Evolutionary conservation across 2,888 invertebrate genomes (phyloP).

Genomic region (Platycheirus albimanus): DNA sequence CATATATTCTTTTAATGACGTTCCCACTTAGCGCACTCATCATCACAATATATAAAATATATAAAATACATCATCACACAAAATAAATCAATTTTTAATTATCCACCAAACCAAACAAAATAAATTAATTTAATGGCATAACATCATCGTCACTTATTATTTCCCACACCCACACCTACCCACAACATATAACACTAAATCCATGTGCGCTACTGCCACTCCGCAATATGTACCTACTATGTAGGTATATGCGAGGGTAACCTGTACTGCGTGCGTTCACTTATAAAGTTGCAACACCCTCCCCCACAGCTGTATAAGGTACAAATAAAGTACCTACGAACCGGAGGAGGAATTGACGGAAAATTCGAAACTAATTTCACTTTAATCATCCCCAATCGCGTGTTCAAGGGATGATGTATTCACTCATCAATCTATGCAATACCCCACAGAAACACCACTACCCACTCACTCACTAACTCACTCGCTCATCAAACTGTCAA

Average conservation of each 20-base stretch:
- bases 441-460: no score
- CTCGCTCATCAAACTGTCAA: slow-evolving; percentile 26
- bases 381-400: slow-evolving; percentile 18
- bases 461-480: no score
- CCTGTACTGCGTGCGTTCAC: slow-evolving; percentile 25
- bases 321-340: background rate
- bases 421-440: background rate
- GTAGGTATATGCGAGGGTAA: no score
- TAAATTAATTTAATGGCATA: slow-evolving; percentile 30
- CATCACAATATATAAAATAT: no score
- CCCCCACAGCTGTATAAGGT: background rate
- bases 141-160: slow-evolving; percentile 10
- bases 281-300: background rate
- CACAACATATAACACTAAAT: background rate
- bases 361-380: slow-evolving; percentile 19
- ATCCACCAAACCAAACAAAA: slow-evolving; percentile 36
- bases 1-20: slow-evolving; percentile 10
- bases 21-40: background rate
- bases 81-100: slow-evolving; percentile 52
- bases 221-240: no score
- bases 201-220: no score
- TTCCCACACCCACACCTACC: slow-evolving; percentile 1
- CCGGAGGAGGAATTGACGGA: background rate
- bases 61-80: slow-evolving; percentile 5
- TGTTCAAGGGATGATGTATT: background rate